Conservation (phyloP, 2,888 invertebrate genomes). For the Apotomis turbidana region DNA sequence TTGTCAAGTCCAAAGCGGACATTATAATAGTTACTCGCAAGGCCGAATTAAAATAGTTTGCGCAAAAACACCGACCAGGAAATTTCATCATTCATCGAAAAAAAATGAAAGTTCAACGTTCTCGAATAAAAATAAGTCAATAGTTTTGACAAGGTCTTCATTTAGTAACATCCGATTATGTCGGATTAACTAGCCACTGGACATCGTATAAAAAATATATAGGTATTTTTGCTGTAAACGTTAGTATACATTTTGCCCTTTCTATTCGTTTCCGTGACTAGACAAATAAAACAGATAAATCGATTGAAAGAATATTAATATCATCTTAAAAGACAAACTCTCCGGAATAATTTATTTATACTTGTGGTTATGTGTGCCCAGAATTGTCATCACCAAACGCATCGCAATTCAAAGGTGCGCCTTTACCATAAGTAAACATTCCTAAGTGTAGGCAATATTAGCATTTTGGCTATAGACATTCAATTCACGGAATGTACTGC, state of each 20-base stretch:
- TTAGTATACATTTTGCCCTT: too few species aligned
- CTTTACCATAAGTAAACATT: background rate
- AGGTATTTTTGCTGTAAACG: too few species aligned
- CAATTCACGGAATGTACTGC: conserved; percentile 17
- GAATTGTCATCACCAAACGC: background rate
- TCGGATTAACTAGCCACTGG: too few species aligned
- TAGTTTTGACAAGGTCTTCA: conserved; percentile 19
- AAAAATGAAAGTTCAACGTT: conserved; percentile 34
- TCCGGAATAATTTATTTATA: background rate
- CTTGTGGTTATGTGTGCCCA: background rate
- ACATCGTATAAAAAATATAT: too few species aligned
- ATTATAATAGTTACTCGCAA: conserved; percentile 20
- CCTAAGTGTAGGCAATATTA: conserved; percentile 6
- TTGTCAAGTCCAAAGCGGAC: conserved; percentile 17
- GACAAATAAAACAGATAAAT: too few species aligned
- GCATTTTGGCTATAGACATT: conserved; percentile 14
- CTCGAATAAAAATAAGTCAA: conserved; percentile 14
- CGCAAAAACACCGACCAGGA: conserved; percentile 31
- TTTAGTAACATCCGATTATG: background rate
- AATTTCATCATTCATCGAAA: conserved; percentile 32
- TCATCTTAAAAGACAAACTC: background rate
- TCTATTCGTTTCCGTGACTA: too few species aligned
- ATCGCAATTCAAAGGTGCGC: background rate
- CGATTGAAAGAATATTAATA: too few species aligned
- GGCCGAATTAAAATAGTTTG: conserved; percentile 33